Conservation (phyloP, 2,113 vertebrate genomes). For the Trematocara macrostoma region DNA sequence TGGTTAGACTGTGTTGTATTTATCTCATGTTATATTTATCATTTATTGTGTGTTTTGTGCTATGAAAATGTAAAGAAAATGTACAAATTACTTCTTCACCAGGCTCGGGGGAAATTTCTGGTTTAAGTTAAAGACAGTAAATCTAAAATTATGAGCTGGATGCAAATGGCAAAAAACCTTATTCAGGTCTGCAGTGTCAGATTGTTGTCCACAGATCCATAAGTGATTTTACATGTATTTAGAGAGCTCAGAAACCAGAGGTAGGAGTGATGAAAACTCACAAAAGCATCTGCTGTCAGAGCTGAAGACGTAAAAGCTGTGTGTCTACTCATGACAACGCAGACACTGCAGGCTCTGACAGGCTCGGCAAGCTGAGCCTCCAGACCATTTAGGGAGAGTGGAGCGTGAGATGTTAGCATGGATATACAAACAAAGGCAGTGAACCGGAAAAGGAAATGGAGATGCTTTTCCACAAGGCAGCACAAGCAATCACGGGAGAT, state of each 20-base stretch:
- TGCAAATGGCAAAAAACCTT: not conserved
- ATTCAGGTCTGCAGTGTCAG: not conserved
- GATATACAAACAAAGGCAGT: constrained; percentile 8
- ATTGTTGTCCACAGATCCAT: not conserved
- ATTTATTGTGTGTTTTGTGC: not conserved
- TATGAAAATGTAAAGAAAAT: not conserved
- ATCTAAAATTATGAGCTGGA: not conserved
- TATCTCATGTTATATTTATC: not conserved
- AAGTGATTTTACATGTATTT: not conserved
- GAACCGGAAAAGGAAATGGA: constrained; percentile 1
- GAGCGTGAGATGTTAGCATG: not conserved
- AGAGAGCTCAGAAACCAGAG: not conserved
- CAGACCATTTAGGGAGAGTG: not conserved
- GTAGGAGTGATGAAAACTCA: not conserved
- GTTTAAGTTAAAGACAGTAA: not conserved
- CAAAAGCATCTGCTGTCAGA: not conserved
- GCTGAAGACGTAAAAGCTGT: not conserved
- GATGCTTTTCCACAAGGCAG: not conserved
- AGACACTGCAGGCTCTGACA: not conserved
- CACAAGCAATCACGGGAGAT: not conserved
- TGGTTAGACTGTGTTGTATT: not conserved
- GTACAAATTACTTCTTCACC: not conserved
- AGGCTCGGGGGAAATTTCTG: not conserved
- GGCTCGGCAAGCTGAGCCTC: not conserved
- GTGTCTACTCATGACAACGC: not conserved